A percentile compares a stretch with the other conserved stretches of the same genome.
Evolutionary conservation across 2,113 vertebrate species (phyloP).

Genomic region (Trichomycterus rosablanca): DNA sequence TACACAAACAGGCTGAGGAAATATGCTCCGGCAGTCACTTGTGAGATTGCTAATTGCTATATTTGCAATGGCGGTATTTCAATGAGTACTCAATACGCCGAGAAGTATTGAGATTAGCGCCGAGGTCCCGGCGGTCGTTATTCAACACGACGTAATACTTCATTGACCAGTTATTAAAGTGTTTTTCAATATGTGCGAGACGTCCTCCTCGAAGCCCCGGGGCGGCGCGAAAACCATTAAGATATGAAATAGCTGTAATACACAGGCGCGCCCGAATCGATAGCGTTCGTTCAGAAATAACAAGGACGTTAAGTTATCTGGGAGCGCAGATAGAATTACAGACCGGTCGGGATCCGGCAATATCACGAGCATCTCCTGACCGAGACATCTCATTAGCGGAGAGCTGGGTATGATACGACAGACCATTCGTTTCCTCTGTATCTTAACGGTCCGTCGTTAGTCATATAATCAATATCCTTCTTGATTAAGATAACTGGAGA

Average conservation of each 20-base stretch:
- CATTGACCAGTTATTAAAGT: slow-evolving; percentile 20
- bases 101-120: background rate
- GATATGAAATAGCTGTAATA: slow-evolving; percentile 38
- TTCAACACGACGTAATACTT: slow-evolving; percentile 15
- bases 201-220: slow-evolving; percentile 9
- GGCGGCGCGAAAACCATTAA: slow-evolving; percentile 22
- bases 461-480: slow-evolving; percentile 77
- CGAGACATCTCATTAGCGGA: slow-evolving; percentile 64
- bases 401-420: slow-evolving; percentile 60
- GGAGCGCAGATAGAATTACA: slow-evolving; percentile 42
- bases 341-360: slow-evolving; percentile 44
- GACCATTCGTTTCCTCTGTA: slow-evolving; percentile 60
- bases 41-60: background rate
- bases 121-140: slow-evolving; percentile 8
- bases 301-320: slow-evolving; percentile 48
- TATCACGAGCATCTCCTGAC: slow-evolving; percentile 63
- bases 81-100: background rate
- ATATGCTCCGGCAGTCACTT: background rate
- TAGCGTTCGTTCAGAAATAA: slow-evolving; percentile 44
- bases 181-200: slow-evolving; percentile 1
- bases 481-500: slow-evolving; percentile 83
- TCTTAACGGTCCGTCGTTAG: slow-evolving; percentile 71
- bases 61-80: too few relatives aligned
- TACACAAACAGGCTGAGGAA: too few relatives aligned
- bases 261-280: slow-evolving; percentile 35